A percentile compares a stretch with the other conserved stretches of the same genome.
Evolutionary conservation across 1,140 invertebrate species (phyloP).

Genomic region (Venustaconcha ellipsiformis): DNA sequence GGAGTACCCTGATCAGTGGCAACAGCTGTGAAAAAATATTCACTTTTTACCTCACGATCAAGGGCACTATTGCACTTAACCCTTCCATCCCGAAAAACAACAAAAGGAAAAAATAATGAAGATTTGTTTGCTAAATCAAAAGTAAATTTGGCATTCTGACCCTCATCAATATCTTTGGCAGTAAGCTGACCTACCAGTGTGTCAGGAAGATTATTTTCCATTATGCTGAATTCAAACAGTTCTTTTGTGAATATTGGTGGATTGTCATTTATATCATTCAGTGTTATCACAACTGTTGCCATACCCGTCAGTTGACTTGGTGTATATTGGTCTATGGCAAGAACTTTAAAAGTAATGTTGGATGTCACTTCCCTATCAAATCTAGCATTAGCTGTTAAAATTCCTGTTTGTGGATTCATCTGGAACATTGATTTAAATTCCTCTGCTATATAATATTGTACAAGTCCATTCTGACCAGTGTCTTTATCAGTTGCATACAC

Average conservation of each 20-base stretch:
- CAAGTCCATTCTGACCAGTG: constrained; percentile 90
- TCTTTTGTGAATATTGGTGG: constrained; percentile 82
- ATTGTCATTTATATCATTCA: constrained; percentile 96
- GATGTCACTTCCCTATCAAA: constrained; percentile 92
- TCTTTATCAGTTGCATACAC: constrained; percentile 94
- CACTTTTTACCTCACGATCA: constrained; percentile 83
- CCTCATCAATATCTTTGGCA: constrained; percentile 91
- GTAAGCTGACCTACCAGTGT: constrained; percentile 85
- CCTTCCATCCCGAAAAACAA: constrained; percentile 88
- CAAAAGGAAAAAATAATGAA: constrained; percentile 75
- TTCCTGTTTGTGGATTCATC: constrained; percentile 86
- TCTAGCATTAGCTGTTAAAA: constrained; percentile 85
- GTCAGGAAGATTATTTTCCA: constrained; percentile 71
- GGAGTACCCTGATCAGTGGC: constrained; percentile 79
- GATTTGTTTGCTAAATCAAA: constrained; percentile 76
- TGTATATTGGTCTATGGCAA: constrained; percentile 88
- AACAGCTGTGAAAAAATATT: constrained; percentile 82
- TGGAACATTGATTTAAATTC: constrained; percentile 86
- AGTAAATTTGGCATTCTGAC: constrained; percentile 76
- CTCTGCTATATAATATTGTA: constrained; percentile 84
- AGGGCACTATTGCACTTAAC: constrained; percentile 79
- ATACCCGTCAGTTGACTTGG: constrained; percentile 85
- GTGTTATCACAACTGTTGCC: constrained; percentile 86
- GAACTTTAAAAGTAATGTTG: constrained; percentile 88
- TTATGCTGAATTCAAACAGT: constrained; percentile 48